phyloP scores from a whole-genome alignment of 2,888 invertebrate species.

The Brachypterus glaber region DNA sequence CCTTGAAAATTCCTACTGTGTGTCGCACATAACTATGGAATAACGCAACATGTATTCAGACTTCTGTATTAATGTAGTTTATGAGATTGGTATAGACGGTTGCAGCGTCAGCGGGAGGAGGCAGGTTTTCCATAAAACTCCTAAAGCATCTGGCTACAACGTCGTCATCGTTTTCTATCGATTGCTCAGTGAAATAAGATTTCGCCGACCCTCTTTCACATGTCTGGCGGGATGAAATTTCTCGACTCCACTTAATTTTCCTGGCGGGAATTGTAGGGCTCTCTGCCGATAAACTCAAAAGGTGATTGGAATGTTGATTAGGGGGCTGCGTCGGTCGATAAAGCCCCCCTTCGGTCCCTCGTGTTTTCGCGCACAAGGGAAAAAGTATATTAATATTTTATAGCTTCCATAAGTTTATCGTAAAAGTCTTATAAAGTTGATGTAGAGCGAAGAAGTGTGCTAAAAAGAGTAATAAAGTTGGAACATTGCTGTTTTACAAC shows the following conservation, averaged over 20 bases:
- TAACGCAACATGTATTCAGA: too few relatives aligned
- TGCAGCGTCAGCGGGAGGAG: background rate
- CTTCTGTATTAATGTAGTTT: slow-evolving; percentile 16
- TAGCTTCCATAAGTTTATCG: slow-evolving; percentile 30
- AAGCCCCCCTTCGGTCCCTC: too few relatives aligned
- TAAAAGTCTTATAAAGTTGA: slow-evolving; percentile 31
- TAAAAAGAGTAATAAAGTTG: slow-evolving; percentile 26
- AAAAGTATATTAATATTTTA: slow-evolving; percentile 34
- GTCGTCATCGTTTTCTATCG: slow-evolving; percentile 31
- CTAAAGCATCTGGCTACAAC: slow-evolving; percentile 25
- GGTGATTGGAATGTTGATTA: slow-evolving; percentile 43
- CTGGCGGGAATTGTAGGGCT: slow-evolving; percentile 37
- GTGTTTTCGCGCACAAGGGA: slow-evolving; percentile 10
- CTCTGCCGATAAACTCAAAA: slow-evolving; percentile 38
- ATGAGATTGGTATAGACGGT: slow-evolving; percentile 15
- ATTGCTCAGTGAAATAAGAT: slow-evolving; percentile 36
- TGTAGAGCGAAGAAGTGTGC: slow-evolving; percentile 23
- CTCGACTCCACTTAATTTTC: slow-evolving; percentile 40
- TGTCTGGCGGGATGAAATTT: slow-evolving; percentile 33
- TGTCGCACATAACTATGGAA: slow-evolving; percentile 23
- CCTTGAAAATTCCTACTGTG: too few relatives aligned
- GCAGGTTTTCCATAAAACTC: slow-evolving; percentile 25
- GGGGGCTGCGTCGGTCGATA: too few relatives aligned
- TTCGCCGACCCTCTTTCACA: slow-evolving; percentile 29
- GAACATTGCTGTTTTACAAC: slow-evolving; percentile 27